Conservation (phyloP, 2,888 invertebrate genomes). For the Itoplectis maculator region DNA sequence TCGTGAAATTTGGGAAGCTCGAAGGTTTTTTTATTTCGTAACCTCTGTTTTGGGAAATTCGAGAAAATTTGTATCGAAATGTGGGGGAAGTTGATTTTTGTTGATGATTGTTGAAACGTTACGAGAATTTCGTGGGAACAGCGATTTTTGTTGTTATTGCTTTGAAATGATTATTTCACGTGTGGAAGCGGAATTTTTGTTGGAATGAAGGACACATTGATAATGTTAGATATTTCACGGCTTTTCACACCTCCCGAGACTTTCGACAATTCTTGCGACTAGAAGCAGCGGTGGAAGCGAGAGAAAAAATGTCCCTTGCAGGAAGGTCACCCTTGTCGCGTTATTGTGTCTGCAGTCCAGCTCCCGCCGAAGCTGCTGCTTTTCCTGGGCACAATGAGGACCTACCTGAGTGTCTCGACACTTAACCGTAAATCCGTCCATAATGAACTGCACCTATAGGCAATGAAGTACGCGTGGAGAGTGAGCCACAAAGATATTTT, state of each 20-base stretch:
- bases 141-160: no score
- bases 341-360: conserved; percentile 18
- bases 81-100: no score
- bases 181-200: no score
- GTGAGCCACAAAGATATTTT: conserved; percentile 53
- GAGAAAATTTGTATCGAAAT: no score
- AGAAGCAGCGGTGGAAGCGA: neutral
- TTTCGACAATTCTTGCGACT: neutral
- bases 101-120: no score
- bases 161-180: no score
- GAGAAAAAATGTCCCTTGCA: neutral
- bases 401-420: conserved; percentile 58
- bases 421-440: conserved; percentile 50
- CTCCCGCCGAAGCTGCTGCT: conserved; percentile 31
- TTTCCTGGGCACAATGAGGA: conserved; percentile 31
- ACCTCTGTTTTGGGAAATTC: no score
- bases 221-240: neutral
- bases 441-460: conserved; percentile 47
- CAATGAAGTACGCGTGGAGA: conserved; percentile 1
- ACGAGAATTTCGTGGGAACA: no score
- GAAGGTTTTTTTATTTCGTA: no score
- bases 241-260: neutral
- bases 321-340: conserved; percentile 18
- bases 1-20: no score
- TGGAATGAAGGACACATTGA: no score